Conservation (phyloP, 92 coral and sea anemone species). For the Hydrozoanthus gracilis region DNA sequence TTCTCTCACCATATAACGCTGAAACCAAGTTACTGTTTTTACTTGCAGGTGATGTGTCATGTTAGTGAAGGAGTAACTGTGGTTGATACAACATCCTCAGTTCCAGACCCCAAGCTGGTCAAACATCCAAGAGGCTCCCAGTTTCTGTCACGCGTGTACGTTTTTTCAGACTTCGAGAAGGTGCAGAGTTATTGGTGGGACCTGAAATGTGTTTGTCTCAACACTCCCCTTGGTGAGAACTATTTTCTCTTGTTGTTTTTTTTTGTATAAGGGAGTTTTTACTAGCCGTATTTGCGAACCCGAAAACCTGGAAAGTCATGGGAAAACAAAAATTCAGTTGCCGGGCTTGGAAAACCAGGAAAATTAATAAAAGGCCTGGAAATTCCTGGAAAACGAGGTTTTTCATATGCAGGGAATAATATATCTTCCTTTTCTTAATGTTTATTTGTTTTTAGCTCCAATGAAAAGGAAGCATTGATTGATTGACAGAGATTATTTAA, state of each 20-base stretch:
- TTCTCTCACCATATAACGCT: no score
- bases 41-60: slow-evolving; percentile 61
- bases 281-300: background rate
- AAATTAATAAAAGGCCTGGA: no score
- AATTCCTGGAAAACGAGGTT: no score
- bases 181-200: slow-evolving; percentile 83
- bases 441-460: no score
- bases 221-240: slow-evolving; percentile 79
- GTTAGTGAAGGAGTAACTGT: slow-evolving; percentile 72
- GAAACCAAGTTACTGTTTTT: background rate
- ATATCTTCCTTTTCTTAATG: no score
- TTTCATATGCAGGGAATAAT: no score
- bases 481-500: no score
- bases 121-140: slow-evolving; percentile 51
- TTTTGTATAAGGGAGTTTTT: background rate
- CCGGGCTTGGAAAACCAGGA: no score
- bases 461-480: no score
- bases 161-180: slow-evolving; percentile 66
- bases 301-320: no score
- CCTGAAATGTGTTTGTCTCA: slow-evolving; percentile 72
- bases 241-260: background rate
- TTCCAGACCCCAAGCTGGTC: slow-evolving; percentile 45
- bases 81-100: slow-evolving; percentile 70
- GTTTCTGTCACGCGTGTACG: slow-evolving; percentile 58
- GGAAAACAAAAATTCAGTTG: no score